Base-by-base conservation (phyloP, 2,888 invertebrate genomes). In the Cremastobaeus sp. region DNA sequence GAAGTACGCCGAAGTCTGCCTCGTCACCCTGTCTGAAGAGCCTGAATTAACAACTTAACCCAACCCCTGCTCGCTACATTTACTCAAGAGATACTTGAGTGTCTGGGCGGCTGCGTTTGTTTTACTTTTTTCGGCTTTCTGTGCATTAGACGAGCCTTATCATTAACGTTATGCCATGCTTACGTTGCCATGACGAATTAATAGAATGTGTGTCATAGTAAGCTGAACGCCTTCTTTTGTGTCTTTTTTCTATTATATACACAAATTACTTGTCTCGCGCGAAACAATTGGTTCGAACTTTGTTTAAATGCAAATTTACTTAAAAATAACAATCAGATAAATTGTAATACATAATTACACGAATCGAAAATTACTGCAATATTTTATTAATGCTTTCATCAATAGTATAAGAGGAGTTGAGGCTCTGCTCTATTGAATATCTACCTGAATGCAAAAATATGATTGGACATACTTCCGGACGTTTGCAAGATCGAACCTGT, bases 11-110 rank as follows among this genome's bases (percentile, higher is more conserved):
- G 62, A 72, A 76, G 76, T 74, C 76, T 78, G 78, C 74, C 78
- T 78, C 77, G 77, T 78, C 77, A 74, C 68, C 60, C 77, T 76
- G 80, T 79, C 80, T 79, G 79, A 78, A 80, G 80, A 77, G 77
- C 41, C 66, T 78, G 73, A 30, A 77, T 77, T 78, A 77, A 74
- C 72, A 76, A 74, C 77, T 78, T 77, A 76, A 77, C 73, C 52
- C 77, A 71, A 76, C 77, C 72, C 65, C 76, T 62, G 32, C 39
- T 59, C 52, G 47, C 68, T 68, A 68, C 68, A 62, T 75, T 75
- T 71, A 75, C 68, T 32, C n/a, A 45, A 66, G 47, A 57, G 62
- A 57, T 52, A 35, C 74, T 69, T 35, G 59, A 65, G 52, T 66
- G 70, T 66, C 62, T 55, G 35, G 60, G 70, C 62, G 74, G 70